Evolutionary conservation across 1,140 invertebrate species (phyloP).

Genomic region (Diachasmimorpha longicaudata): DNA sequence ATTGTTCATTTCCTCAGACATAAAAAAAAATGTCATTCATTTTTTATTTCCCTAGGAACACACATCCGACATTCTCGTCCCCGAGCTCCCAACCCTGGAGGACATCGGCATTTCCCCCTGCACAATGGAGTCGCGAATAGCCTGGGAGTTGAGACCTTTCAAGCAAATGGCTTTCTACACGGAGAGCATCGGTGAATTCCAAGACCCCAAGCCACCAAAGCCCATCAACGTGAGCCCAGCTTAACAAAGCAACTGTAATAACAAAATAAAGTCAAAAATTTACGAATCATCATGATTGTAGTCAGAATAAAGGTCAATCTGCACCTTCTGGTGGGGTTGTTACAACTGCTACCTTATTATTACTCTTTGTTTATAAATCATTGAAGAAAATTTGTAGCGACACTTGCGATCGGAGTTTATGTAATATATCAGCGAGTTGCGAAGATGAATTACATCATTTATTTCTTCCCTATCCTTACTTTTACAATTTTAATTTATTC

Average conservation of each 20-base stretch:
- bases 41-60: slow-evolving; percentile 67
- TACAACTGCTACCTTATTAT: neutral
- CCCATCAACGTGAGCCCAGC: neutral
- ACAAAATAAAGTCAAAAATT: slow-evolving; percentile 46
- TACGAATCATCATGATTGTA: neutral
- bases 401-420: neutral
- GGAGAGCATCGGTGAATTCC: slow-evolving; percentile 77
- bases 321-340: neutral
- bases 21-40: too few relatives aligned
- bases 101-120: slow-evolving; percentile 84
- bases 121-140: slow-evolving; percentile 76
- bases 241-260: neutral
- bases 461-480: too few relatives aligned
- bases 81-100: slow-evolving; percentile 78
- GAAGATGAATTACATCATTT: too few relatives aligned
- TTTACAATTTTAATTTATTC: too few relatives aligned
- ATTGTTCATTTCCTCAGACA: too few relatives aligned
- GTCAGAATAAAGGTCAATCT: neutral
- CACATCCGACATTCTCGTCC: slow-evolving; percentile 72
- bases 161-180: slow-evolving; percentile 73
- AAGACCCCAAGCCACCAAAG: slow-evolving; percentile 39
- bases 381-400: neutral
- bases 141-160: slow-evolving; percentile 76
- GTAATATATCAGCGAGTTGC: too few relatives aligned
- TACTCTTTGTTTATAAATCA: too few relatives aligned